Evolutionary conservation across 2,113 vertebrate genomes (phyloP).

Genomic region (Pygoscelis antarcticus): DNA sequence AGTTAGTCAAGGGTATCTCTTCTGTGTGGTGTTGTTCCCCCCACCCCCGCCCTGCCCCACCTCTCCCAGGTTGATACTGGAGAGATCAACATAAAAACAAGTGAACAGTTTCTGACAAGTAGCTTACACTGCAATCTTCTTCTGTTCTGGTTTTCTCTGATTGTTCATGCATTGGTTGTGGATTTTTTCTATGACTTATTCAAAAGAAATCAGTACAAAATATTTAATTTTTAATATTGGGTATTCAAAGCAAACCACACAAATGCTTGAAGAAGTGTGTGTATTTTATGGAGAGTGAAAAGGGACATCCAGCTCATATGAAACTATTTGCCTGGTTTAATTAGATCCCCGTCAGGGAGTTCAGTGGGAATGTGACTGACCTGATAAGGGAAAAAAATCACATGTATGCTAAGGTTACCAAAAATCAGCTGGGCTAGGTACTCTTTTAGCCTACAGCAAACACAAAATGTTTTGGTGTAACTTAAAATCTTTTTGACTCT

Average conservation of each 20-base stretch:
- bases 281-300: background rate
- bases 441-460: background rate
- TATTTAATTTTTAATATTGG: constrained; percentile 19
- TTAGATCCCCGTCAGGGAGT: background rate
- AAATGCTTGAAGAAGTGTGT: background rate
- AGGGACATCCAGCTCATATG: background rate
- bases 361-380: background rate
- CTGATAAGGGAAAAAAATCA: background rate
- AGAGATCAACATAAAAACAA: background rate
- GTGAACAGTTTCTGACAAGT: background rate
- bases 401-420: background rate
- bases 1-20: background rate
- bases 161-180: background rate
- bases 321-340: background rate
- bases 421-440: background rate
- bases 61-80: background rate
- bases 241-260: background rate
- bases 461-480: background rate
- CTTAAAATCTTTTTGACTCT: background rate
- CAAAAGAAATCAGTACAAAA: background rate
- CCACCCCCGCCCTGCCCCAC: too few relatives aligned
- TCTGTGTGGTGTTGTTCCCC: background rate
- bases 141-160: background rate
- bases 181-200: background rate
- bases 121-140: background rate